Percentiles rank a stretch among this genome's conserved stretches.
Conservation (phyloP, 1,140 invertebrate species). For the Marisa cornuarietis region DNA sequence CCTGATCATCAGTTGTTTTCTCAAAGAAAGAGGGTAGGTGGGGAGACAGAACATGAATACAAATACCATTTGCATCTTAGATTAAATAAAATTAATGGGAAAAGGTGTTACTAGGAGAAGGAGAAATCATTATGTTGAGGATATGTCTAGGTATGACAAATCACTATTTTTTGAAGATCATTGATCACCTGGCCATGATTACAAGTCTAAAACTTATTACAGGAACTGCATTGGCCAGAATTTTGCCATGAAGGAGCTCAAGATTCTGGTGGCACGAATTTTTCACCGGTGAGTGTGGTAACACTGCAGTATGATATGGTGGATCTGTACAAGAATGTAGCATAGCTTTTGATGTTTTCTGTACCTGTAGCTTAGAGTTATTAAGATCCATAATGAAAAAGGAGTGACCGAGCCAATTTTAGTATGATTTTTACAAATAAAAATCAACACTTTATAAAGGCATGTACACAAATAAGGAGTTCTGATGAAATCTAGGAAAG, state of each 20-base stretch:
- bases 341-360: background rate
- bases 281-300: conserved; percentile 43
- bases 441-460: no score
- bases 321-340: background rate
- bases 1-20: no score
- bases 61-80: background rate
- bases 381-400: no score
- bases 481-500: no score
- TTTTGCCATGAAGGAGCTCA: conserved; percentile 50
- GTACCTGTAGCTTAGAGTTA: background rate
- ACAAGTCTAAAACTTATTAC: conserved; percentile 8
- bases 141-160: background rate
- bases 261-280: conserved; percentile 35
- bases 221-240: conserved; percentile 55
- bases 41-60: no score
- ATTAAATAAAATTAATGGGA: background rate
- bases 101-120: no score
- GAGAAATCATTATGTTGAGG: no score
- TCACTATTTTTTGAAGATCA: background rate
- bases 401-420: no score
- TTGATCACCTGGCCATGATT: background rate
- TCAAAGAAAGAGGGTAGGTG: no score
- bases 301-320: background rate
- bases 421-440: no score
- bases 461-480: no score